Evolutionary conservation across 2,888 invertebrate species (phyloP).

Genomic region (Eupithecia subfuscata): DNA sequence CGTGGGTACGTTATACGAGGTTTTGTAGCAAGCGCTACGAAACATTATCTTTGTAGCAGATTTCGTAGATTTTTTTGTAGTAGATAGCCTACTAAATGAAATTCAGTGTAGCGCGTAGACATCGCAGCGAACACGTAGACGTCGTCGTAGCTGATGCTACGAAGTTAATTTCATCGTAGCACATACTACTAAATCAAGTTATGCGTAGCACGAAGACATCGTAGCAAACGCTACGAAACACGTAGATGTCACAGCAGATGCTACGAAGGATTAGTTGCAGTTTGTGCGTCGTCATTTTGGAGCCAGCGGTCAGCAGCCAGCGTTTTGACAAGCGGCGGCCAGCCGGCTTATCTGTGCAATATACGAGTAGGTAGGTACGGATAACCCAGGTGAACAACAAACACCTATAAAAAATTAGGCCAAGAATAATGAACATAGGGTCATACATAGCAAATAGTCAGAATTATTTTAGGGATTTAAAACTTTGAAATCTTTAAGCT

Average conservation of each 20-base stretch:
- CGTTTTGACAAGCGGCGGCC: too few relatives aligned
- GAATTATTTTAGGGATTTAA: too few relatives aligned
- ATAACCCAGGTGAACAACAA: too few relatives aligned
- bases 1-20: background rate
- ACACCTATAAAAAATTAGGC: too few relatives aligned
- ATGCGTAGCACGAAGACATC: background rate
- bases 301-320: too few relatives aligned
- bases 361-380: too few relatives aligned
- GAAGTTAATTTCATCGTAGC: background rate
- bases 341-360: too few relatives aligned
- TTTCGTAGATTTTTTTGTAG: slow-evolving; percentile 12
- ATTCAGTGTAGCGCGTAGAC: background rate
- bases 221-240: background rate
- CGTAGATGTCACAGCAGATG: background rate
- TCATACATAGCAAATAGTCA: too few relatives aligned
- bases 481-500: too few relatives aligned
- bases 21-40: background rate
- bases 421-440: too few relatives aligned
- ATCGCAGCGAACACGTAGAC: background rate
- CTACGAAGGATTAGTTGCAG: background rate
- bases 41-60: background rate
- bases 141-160: slow-evolving; percentile 15
- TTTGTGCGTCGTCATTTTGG: too few relatives aligned
- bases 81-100: background rate
- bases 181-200: background rate